These are phyloP conservation scores for Ageneiosus marmoratus DNA, from an alignment of 2,113 vertebrate genomes.

Conservation along the genomic window DNA sequence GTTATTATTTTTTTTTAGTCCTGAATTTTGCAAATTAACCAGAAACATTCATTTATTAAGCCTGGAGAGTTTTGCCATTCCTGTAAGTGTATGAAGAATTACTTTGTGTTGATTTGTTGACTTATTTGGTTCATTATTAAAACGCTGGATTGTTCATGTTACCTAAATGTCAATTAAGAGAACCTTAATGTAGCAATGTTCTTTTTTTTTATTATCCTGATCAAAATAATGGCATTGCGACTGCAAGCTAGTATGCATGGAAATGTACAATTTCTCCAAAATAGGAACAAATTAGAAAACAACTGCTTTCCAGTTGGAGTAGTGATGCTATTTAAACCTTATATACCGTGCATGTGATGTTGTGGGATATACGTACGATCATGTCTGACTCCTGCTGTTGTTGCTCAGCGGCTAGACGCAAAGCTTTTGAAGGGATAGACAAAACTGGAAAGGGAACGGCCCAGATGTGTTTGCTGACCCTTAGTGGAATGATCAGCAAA, in stretches of 20 bases:
- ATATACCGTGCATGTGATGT: no score
- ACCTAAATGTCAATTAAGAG: background rate
- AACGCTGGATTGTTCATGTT: background rate
- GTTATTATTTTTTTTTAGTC: background rate
- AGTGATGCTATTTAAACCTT: background rate
- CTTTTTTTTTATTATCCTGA: background rate
- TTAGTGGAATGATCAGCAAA: slow-evolving; percentile 28
- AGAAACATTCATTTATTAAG: background rate
- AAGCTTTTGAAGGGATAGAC: slow-evolving; percentile 47
- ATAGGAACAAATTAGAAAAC: background rate
- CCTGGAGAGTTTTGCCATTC: background rate
- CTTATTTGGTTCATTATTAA: background rate
- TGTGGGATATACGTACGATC: background rate
- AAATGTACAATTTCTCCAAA: background rate
- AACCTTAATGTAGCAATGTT: background rate
- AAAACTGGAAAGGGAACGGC: slow-evolving; percentile 9
- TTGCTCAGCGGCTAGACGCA: slow-evolving; percentile 53
- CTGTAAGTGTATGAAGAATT: no score
- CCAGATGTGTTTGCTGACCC: background rate
- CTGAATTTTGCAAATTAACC: background rate
- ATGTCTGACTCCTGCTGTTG: slow-evolving; percentile 4
- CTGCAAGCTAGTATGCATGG: background rate
- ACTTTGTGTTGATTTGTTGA: background rate
- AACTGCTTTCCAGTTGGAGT: background rate
- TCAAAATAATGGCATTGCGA: background rate